These are phyloP conservation scores for Sarcophaga variegata DNA, from an alignment of 2,888 invertebrate species.

Conservation along the genomic window DNA sequence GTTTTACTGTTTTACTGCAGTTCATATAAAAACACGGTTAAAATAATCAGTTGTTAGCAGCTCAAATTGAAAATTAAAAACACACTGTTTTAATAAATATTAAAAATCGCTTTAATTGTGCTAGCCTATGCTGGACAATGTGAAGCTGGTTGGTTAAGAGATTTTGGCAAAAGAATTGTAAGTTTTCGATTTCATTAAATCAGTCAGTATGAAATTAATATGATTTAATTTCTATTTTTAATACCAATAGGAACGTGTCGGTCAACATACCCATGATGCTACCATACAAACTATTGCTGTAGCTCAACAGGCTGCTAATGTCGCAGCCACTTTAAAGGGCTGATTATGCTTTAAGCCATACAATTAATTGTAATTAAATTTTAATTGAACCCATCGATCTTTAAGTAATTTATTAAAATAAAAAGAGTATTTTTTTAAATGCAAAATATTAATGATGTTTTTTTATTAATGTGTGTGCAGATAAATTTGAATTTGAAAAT, in stretches of 20 bases:
- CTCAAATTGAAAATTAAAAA: too few relatives aligned
- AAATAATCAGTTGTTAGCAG: not conserved
- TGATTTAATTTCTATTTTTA: slow-evolving; percentile 7
- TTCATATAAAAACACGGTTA: not conserved
- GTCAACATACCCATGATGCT: slow-evolving; percentile 72
- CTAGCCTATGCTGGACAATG: slow-evolving; percentile 72
- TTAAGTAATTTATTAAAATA: too few relatives aligned
- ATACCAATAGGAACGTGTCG: slow-evolving; percentile 68
- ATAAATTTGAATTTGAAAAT: too few relatives aligned
- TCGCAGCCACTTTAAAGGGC: slow-evolving; percentile 69
- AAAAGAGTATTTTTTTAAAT: not conserved
- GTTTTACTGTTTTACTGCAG: not conserved
- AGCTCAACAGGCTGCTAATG: slow-evolving; percentile 72
- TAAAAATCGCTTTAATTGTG: not conserved
- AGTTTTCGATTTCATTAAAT: too few relatives aligned
- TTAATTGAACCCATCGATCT: too few relatives aligned
- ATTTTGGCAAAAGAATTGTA: slow-evolving; percentile 73
- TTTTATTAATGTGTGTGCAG: too few relatives aligned
- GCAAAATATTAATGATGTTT: too few relatives aligned
- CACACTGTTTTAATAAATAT: not conserved
- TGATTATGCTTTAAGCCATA: not conserved
- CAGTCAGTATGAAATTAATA: slow-evolving; percentile 70
- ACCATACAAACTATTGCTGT: slow-evolving; percentile 70
- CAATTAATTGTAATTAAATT: too few relatives aligned
- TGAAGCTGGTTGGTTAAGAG: slow-evolving; percentile 76